Conservation (phyloP, 1,140 invertebrate species). For the Bombus fervidus region DNA sequence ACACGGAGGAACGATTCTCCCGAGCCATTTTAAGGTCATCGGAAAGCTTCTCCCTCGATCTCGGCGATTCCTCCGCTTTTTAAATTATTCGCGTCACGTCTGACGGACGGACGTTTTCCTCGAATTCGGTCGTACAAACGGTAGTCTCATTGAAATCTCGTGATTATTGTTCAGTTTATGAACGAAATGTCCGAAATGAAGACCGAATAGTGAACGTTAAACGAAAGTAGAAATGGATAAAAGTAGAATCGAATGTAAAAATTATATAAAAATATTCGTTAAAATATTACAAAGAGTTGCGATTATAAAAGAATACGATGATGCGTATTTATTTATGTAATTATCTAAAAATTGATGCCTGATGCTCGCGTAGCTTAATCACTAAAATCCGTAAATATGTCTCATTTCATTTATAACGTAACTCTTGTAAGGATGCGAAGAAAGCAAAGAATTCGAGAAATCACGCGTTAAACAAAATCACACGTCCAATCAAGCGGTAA, state of each 20-base stretch:
- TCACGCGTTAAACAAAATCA: background rate
- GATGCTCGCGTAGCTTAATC: accelerated
- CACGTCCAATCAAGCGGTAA: background rate
- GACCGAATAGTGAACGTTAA: no score
- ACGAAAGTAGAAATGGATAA: background rate
- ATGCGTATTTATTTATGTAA: no score
- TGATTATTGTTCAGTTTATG: background rate
- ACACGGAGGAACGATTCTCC: conserved; percentile 3
- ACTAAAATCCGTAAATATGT: no score
- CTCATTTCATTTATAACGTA: no score
- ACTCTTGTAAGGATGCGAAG: no score
- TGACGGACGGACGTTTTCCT: background rate
- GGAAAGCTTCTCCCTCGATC: background rate
- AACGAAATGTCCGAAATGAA: no score
- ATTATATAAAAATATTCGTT: no score
- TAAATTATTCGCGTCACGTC: conserved; percentile 19
- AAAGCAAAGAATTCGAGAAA: no score
- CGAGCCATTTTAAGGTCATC: background rate
- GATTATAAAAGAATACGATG: no score
- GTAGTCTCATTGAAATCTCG: background rate
- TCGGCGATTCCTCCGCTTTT: background rate
- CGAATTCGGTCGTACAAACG: background rate
- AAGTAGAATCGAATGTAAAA: no score
- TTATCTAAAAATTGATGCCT: no score
- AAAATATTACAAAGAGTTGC: no score